These are phyloP conservation scores for Heliconius aoede DNA, from an alignment of 2,888 invertebrate species.

Conservation along the genomic window DNA sequence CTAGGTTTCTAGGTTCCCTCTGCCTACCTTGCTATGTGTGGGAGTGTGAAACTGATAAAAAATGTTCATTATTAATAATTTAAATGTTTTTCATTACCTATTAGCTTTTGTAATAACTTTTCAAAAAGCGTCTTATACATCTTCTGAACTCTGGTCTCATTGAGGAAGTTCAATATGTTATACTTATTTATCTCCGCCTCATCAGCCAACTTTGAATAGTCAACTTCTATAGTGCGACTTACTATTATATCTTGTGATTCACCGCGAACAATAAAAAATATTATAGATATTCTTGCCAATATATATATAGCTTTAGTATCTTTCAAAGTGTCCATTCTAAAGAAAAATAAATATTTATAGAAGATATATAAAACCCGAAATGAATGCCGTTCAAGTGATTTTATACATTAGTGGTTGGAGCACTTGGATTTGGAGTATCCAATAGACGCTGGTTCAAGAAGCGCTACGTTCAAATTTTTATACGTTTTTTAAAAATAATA, in stretches of 20 bases:
- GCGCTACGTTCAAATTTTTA: no score
- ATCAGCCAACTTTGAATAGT: constrained; percentile 65
- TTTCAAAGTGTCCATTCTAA: neutral
- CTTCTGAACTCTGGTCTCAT: constrained; percentile 59
- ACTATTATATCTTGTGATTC: neutral
- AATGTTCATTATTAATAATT: neutral
- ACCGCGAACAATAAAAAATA: constrained; percentile 9
- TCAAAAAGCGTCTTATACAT: constrained; percentile 66
- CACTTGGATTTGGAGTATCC: no score
- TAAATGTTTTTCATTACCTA: constrained; percentile 55
- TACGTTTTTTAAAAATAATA: no score
- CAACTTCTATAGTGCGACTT: constrained; percentile 56
- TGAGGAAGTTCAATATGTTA: constrained; percentile 67
- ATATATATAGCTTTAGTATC: neutral
- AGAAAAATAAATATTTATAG: neutral
- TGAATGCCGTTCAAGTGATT: neutral
- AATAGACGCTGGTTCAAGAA: no score
- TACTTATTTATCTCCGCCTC: constrained; percentile 69
- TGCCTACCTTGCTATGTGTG: no score
- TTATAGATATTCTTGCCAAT: neutral
- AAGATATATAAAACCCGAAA: neutral
- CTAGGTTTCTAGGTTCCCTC: no score
- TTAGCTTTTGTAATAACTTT: constrained; percentile 60
- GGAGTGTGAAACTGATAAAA: neutral
- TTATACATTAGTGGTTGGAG: no score